Evolutionary conservation across 2,797 vertebrate species (phyloP), one percentile per base, ranked within the genome.

Genomic region (Apogon talboti): DNA sequence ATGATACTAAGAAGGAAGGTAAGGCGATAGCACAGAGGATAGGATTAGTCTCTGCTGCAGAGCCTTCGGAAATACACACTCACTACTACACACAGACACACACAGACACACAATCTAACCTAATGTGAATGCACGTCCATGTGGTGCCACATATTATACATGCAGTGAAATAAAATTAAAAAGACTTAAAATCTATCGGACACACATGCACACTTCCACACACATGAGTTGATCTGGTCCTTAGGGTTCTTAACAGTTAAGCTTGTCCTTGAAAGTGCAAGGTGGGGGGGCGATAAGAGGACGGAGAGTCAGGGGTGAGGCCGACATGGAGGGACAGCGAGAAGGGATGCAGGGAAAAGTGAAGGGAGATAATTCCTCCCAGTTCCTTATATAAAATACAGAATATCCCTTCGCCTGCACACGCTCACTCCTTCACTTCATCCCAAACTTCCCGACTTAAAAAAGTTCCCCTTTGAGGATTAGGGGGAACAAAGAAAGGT

Each of bases 201-300:
- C 16, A 35, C 30, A 46, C 47, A 38, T 6, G 57, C 37, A 44
- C 40, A 56, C 28, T 58, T 21, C 68, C 35, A 59, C 40, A 60
- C 44, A 35, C 53, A 56, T 24, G 21, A 24, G 2, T 72, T 77
- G 75, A 76, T 73, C 70, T 66, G 67, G 40, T 66, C 71, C 71
- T 74, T 72, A 74, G 73, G 85, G 81, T 87, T 86, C 84, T 76
- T 80, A 88, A 86, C 79, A 84, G 85, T 89, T 85, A 72, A 84
- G 86, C 79, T 79, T 62, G 88, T 92, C 92, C 91, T 92, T 91
- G 90, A 90, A 91, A 89, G 86, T 90, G 87, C 91, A 90, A 91
- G 91, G 92, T 92, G 21, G 91, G 79, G 74, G 78, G 80, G 78
- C 81, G 93, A 93, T 94, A 92, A 92, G 89, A 65, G 57, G 73